Evolutionary conservation across 2,113 vertebrate genomes (phyloP), one percentile per base, ranked within the genome.

Genomic region (Chrysemys picta): DNA sequence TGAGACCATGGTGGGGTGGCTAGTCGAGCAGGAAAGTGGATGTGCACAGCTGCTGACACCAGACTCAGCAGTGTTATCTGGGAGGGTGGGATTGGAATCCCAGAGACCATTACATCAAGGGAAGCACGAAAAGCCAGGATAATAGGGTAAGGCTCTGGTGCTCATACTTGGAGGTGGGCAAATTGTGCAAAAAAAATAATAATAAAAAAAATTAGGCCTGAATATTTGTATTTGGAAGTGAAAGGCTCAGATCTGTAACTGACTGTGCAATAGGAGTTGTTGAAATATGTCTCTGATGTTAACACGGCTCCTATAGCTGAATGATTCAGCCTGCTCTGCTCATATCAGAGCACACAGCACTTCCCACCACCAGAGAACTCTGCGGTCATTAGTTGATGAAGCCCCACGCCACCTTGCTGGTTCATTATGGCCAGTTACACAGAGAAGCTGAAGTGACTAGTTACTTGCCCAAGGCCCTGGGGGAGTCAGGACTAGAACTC

Each of bases 341-440:
- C 93, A 86, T 94, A 95, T 85, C 17, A 85, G 52, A 62, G 84
- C 90, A 90, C 29, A 16, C 54, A 82, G 91, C 83, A 54, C 16
- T 92, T 91, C 90, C 85, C 85, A 89, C 85, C 80, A 50, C 82
- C 87, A 93, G 85, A 95, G 72, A 72, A 91, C 87, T 49, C 81
- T 86, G 62, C 25, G 93, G 83, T 84, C 95, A 95, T 91, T 94
- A 92, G 89, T 86, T 81, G 95, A 45, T 22, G 38, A 42, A 27
- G 27, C 42, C 75, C 81, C 62, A 93, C 80, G 62, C 38, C 56
- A 49, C n/a, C 92, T 53, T 45, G 89, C 45, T 75, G 88, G 83
- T 91, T 93, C 78, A 93, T 95, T 95, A 89, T 86, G 94, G 56
- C 93, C 89, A 92, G 84, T 86, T 91, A 89, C 62, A 83, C 22